Evolutionary conservation across 2,797 vertebrate species (phyloP).

Genomic region (Lacerta bilineata): DNA sequence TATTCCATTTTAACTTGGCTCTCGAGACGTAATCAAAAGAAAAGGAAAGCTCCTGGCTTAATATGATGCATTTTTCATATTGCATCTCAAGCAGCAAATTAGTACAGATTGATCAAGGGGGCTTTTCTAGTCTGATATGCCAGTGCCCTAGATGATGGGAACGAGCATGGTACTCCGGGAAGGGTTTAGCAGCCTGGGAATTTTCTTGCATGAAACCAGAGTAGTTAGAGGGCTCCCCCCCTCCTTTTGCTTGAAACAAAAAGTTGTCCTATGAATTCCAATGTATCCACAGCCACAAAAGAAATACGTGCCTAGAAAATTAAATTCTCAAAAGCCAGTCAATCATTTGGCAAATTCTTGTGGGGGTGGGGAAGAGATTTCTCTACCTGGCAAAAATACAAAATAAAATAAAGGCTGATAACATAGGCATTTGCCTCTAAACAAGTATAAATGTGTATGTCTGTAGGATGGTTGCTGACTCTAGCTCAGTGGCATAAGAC

Average conservation of each 20-base stretch:
- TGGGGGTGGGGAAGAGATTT: neutral
- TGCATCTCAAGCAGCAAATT: conserved; percentile 65
- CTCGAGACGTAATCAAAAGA: conserved; percentile 59
- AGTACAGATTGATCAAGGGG: conserved; percentile 58
- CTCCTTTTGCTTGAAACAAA: conserved; percentile 21
- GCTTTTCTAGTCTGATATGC: conserved; percentile 57
- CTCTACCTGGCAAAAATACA: neutral
- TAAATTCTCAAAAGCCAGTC: conserved; percentile 38
- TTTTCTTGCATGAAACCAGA: neutral
- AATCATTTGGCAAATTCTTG: conserved; percentile 6
- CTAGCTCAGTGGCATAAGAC: no score
- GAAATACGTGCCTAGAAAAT: conserved; percentile 56
- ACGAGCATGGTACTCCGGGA: conserved; percentile 39
- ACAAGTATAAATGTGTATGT: neutral
- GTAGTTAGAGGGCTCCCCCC: neutral
- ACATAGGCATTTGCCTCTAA: neutral
- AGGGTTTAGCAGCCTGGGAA: neutral
- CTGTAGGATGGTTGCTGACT: neutral
- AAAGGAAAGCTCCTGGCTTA: conserved; percentile 60
- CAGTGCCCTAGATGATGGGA: conserved; percentile 53
- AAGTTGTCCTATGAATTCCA: conserved; percentile 26
- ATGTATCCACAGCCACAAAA: conserved; percentile 45
- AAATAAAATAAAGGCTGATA: neutral
- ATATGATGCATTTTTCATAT: conserved; percentile 65
- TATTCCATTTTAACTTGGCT: conserved; percentile 70